Evolutionary conservation across 1,140 invertebrate species (phyloP).

Genomic region (Forficula auricularia): DNA sequence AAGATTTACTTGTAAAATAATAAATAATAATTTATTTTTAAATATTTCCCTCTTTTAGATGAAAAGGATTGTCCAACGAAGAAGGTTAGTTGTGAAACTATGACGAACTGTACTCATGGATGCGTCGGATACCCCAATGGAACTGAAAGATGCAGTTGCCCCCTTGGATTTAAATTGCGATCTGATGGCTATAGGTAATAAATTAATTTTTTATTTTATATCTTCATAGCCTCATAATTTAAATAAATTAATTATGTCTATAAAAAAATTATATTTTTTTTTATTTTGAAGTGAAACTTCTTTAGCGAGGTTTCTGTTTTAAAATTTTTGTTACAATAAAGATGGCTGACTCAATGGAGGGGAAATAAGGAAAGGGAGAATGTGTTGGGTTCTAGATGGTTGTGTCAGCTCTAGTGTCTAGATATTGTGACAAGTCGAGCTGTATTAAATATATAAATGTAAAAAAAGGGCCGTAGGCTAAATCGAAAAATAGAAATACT

Average conservation of each 20-base stretch:
- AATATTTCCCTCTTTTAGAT: conserved; percentile 26
- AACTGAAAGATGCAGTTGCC: conserved; percentile 53
- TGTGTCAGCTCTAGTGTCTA: too few species aligned
- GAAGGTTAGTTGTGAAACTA: conserved; percentile 36
- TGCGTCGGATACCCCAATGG: conserved; percentile 49
- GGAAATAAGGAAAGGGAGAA: too few species aligned
- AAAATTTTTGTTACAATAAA: too few species aligned
- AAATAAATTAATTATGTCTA: not conserved
- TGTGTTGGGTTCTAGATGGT: too few species aligned
- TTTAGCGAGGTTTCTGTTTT: too few species aligned
- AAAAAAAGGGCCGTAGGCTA: too few species aligned
- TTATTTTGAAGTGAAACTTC: too few species aligned
- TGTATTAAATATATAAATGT: too few species aligned
- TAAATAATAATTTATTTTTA: not conserved
- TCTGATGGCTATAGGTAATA: conserved; percentile 46
- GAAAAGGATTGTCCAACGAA: conserved; percentile 58
- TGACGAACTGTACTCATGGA: conserved; percentile 47
- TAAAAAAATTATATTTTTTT: not conserved
- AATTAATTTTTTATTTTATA: conserved; percentile 8
- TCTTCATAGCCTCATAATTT: not conserved
- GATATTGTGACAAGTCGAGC: too few species aligned
- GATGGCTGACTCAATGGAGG: too few species aligned
- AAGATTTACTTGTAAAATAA: too few species aligned
- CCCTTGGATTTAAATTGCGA: conserved; percentile 51
- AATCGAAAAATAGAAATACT: too few species aligned